Evolutionary conservation across 2,888 invertebrate species (phyloP).

Genomic region (Onthophagus sagittarius): DNA sequence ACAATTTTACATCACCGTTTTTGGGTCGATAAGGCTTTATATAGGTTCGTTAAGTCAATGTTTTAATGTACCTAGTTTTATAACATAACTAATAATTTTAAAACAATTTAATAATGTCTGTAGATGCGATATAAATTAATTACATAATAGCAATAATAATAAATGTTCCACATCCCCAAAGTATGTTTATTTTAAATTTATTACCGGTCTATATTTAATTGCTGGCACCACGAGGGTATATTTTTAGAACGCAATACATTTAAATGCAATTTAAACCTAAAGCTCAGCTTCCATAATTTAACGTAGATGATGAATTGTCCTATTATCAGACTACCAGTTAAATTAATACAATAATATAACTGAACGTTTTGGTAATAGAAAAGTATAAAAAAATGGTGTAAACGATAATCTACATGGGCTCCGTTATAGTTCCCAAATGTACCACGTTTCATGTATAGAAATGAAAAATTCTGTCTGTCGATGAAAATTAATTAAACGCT

Average conservation of each 20-base stretch:
- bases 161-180: background rate
- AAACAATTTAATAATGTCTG: too few species aligned
- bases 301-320: background rate
- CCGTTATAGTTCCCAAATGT: background rate
- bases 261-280: background rate
- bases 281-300: background rate
- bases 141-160: background rate
- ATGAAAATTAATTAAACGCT: background rate
- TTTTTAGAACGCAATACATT: background rate
- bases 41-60: too few species aligned
- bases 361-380: background rate
- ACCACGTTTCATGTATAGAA: background rate
- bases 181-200: background rate
- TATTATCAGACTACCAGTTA: background rate
- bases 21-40: too few species aligned
- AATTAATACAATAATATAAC: background rate
- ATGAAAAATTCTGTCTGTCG: background rate
- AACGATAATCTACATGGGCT: background rate
- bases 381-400: background rate
- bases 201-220: background rate
- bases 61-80: too few species aligned
- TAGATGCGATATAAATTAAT: background rate
- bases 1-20: too few species aligned
- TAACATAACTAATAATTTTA: too few species aligned
- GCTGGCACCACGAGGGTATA: background rate